phyloP scores from a whole-genome alignment of 2,113 vertebrate species.

The Acrocephalus arundinaceus region DNA sequence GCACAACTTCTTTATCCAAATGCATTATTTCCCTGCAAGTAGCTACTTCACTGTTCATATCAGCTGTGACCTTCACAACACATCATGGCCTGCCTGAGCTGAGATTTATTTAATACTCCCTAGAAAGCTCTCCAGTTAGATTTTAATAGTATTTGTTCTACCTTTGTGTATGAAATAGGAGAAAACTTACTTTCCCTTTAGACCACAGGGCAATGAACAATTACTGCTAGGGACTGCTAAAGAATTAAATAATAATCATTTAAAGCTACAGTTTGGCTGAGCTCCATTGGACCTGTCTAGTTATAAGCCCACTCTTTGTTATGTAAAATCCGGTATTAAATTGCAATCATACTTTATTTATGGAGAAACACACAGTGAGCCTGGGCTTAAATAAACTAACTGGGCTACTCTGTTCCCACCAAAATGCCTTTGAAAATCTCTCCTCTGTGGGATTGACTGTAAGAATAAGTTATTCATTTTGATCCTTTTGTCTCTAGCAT shows the following conservation, averaged over 20 bases:
- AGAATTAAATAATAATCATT: neutral
- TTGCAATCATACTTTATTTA: neutral
- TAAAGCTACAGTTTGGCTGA: neutral
- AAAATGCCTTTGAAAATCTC: slow-evolving; percentile 11
- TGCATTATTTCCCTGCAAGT: neutral
- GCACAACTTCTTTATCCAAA: slow-evolving; percentile 16
- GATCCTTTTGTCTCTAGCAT: neutral
- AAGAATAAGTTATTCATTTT: neutral
- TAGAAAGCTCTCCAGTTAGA: slow-evolving; percentile 23
- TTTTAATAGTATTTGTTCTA: slow-evolving; percentile 42
- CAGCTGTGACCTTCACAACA: slow-evolving; percentile 50
- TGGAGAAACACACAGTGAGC: neutral
- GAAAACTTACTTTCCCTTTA: neutral
- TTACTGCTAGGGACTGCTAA: neutral
- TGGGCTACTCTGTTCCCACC: neutral
- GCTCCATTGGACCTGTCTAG: neutral
- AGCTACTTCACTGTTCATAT: neutral
- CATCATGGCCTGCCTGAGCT: neutral
- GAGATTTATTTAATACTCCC: slow-evolving; percentile 30
- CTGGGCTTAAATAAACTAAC: neutral
- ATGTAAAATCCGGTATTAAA: neutral
- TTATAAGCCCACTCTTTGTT: neutral
- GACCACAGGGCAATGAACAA: neutral
- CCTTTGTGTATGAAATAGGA: neutral
- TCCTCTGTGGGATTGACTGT: neutral